Evolutionary conservation across 1,140 invertebrate species (phyloP), one percentile per base, ranked within the genome.

Genomic region (Lordiphosa collinella): DNA sequence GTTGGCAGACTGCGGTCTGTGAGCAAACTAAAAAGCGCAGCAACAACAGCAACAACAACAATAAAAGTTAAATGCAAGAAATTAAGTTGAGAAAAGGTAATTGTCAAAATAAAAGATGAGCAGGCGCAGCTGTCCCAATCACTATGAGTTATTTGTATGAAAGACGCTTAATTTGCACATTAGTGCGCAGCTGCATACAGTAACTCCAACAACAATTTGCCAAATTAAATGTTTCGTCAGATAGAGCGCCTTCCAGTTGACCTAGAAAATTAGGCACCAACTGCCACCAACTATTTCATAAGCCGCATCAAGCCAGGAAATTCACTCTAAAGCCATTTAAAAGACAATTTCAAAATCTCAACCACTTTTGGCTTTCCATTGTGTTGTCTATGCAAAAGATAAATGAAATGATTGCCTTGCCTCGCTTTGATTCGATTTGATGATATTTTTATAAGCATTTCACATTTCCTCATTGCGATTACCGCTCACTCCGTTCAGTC

Each of bases 141-240:
- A 37, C 8, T 54, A 63, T 64, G 58, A 34, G 8, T 11, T 11
- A 16, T n/a, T n/a, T n/a, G n/a, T 49, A 67, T 22, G 62, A 68
- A 68, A 68, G 34, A 52, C 63, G 47, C 62, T 51, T 72, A 66
- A 78, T 79, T 73, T 80, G 70, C 69, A 74, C 60, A 79, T 80
- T 79, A 80, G 64, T 74, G 74, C 65, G 18, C 18, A 22, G 18
- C 18, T 22, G 18, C 18, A n/a, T n/a, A n/a, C n/a, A 22, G 4
- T 4, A 25, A 25, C 22, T 0, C 6, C 22, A 7, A 25, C 22
- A 25, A 4, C 6, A 6, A 25, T 25, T 25, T 25, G 22, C 5
- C 22, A 25, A 25, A 25, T 25, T 25, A 25, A 1, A 25, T 25
- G 22, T 25, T 25, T 25, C 22, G 22, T 25, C 12, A 25, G 29